A percentile compares a stretch with the other conserved stretches of the same genome.
Conservation (phyloP, 2,113 vertebrate genomes). For the Syngnathoides biaculeatus region DNA sequence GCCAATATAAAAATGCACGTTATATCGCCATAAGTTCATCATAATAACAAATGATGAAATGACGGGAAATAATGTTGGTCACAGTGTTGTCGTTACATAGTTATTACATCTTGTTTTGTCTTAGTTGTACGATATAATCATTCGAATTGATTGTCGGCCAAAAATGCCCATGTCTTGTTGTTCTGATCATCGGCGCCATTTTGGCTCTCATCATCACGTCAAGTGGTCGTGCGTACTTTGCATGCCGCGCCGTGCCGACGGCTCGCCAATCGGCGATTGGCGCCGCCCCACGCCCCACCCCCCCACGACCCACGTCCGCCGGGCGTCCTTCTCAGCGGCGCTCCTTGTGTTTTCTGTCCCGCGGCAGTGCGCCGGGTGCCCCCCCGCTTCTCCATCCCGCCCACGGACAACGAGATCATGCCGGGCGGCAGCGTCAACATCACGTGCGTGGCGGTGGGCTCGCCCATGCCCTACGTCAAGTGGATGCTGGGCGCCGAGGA, state of each 20-base stretch:
- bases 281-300: not conserved
- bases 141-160: not conserved
- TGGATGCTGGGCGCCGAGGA: conserved; percentile 99
- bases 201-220: not conserved
- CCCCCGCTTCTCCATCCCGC: conserved; percentile 97
- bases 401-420: conserved; percentile 99
- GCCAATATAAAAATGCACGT: no score
- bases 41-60: not conserved
- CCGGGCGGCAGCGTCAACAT: conserved; percentile 98
- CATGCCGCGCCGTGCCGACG: not conserved
- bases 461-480: conserved; percentile 99
- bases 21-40: no score
- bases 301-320: no score
- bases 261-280: not conserved
- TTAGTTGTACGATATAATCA: not conserved
- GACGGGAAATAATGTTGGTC: not conserved
- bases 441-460: conserved; percentile 97
- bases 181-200: not conserved
- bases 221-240: not conserved
- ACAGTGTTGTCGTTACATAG: no score
- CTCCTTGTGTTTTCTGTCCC: not conserved
- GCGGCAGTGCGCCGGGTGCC: conserved; percentile 92
- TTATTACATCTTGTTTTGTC: no score
- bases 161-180: not conserved
- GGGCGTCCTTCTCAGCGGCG: not conserved